Evolutionary conservation across 2,113 vertebrate species (phyloP).

Genomic region (Psittacula cyanocephala): DNA sequence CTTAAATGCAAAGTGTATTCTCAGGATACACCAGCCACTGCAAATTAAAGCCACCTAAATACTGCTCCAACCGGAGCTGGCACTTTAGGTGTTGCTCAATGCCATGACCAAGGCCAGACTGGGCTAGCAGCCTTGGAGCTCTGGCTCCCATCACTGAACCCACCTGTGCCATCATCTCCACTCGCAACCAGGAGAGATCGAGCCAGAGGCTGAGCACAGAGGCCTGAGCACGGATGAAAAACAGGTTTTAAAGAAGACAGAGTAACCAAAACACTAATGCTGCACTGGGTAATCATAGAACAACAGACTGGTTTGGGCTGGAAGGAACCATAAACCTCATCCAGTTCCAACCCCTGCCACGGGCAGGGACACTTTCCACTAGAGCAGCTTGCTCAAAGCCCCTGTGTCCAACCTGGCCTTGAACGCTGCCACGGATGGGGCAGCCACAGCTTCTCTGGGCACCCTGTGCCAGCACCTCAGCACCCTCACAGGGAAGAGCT

Average conservation of each 20-base stretch:
- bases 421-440: too few relatives aligned
- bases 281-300: background rate
- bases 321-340: background rate
- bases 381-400: background rate
- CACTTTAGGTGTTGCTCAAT: fast-evolving
- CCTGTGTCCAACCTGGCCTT: too few relatives aligned
- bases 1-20: background rate
- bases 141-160: background rate
- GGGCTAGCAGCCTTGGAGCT: background rate
- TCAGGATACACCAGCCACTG: background rate
- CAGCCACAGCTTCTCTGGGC: too few relatives aligned
- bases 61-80: background rate
- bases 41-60: background rate
- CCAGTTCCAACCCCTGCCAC: background rate
- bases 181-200: fast-evolving
- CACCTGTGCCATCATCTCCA: background rate
- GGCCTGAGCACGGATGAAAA: fast-evolving
- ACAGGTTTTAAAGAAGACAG: background rate
- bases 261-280: background rate
- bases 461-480: background rate
- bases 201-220: background rate
- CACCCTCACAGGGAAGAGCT: background rate
- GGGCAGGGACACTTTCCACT: background rate
- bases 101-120: background rate
- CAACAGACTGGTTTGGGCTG: background rate